phyloP scores from a whole-genome alignment of 2,113 vertebrate species.

The Ailurus styani region DNA sequence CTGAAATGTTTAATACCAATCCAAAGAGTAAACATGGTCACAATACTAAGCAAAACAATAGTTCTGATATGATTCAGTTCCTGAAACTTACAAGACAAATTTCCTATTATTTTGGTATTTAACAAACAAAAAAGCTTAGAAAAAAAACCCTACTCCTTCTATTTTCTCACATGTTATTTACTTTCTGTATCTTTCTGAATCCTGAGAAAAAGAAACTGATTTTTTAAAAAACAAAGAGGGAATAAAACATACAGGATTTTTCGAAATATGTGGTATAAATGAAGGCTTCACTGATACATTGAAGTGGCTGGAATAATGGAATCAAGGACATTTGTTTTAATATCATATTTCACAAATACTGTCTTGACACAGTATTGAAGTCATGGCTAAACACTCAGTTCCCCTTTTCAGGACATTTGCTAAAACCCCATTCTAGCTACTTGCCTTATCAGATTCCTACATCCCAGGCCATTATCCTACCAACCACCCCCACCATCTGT shows the following conservation, averaged over 20 bases:
- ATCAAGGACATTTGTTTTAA: neutral
- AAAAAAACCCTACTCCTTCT: slow-evolving; percentile 43
- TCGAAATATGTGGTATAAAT: neutral
- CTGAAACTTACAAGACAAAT: slow-evolving; percentile 17
- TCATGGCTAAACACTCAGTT: neutral
- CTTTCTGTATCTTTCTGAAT: slow-evolving; percentile 37
- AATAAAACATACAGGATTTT: neutral
- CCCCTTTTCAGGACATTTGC: neutral
- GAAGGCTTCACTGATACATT: neutral
- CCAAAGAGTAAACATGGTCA: neutral
- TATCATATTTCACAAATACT: neutral
- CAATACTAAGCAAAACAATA: slow-evolving; percentile 16
- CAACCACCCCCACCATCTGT: neutral
- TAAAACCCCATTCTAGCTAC: neutral
- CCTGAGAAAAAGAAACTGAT: slow-evolving; percentile 22
- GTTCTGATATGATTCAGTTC: slow-evolving; percentile 35
- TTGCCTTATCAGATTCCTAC: neutral
- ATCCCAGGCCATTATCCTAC: neutral
- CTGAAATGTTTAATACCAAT: slow-evolving; percentile 23
- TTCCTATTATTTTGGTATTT: neutral
- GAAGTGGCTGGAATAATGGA: neutral
- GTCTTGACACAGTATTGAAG: neutral
- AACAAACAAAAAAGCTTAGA: slow-evolving; percentile 38
- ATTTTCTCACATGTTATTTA: slow-evolving; percentile 61
- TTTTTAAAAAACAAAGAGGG: neutral